A percentile compares a stretch with the other conserved stretches of the same genome.
These are phyloP conservation scores for Odobenus rosmarus DNA, from an alignment of 2,113 vertebrate genomes.

Conservation along the genomic window DNA sequence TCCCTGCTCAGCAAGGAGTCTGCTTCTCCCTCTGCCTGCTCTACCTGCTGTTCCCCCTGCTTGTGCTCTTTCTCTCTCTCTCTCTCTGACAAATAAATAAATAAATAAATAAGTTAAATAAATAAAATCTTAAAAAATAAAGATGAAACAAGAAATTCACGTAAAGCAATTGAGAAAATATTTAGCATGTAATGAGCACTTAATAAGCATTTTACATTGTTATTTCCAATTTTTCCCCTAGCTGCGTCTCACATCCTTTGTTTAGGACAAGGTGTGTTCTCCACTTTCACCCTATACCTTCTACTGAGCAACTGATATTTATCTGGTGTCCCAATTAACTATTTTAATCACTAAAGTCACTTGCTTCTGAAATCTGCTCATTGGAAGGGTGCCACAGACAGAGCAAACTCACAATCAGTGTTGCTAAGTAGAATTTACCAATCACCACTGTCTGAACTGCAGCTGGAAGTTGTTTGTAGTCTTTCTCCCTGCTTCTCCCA, in stretches of 20 bases:
- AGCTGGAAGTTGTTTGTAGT: neutral
- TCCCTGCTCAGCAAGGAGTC: too few relatives aligned
- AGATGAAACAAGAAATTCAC: neutral
- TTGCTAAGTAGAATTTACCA: neutral
- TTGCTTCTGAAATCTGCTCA: slow-evolving; percentile 14
- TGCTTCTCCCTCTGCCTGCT: too few relatives aligned
- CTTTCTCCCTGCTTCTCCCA: neutral
- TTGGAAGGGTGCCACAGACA: neutral
- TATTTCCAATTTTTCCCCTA: neutral
- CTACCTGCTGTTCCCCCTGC: too few relatives aligned
- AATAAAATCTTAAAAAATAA: neutral
- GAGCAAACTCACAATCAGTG: neutral
- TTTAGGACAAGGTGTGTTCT: neutral
- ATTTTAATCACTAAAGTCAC: neutral
- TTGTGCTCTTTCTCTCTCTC: too few relatives aligned
- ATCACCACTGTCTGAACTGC: neutral
- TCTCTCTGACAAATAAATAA: too few relatives aligned
- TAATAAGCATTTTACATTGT: neutral
- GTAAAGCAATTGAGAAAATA: neutral
- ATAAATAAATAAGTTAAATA: too few relatives aligned
- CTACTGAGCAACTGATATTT: neutral
- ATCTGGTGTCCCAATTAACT: neutral
- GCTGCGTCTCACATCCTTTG: neutral
- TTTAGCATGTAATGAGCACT: neutral
- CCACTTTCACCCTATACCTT: neutral